phyloP scores from a whole-genome alignment of 2,888 invertebrate species.

The Platypus cylindrus region DNA sequence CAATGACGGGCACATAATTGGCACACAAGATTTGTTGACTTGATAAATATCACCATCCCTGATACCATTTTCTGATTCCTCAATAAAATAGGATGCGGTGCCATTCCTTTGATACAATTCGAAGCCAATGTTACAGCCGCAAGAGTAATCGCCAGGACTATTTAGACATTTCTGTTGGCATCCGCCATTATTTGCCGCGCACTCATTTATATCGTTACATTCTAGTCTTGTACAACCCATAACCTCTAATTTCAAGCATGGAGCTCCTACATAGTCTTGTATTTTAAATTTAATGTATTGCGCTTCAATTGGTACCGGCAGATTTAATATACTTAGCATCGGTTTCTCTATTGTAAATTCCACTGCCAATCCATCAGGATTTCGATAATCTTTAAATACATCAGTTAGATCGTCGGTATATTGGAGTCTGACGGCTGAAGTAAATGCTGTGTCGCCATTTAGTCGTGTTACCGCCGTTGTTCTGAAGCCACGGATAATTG shows the following conservation, averaged over 20 bases:
- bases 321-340: constrained; percentile 77
- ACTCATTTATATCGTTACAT: constrained; percentile 82
- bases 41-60: constrained; percentile 81
- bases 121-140: constrained; percentile 83
- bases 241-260: constrained; percentile 78
- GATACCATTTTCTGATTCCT: constrained; percentile 71
- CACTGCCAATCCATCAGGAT: constrained; percentile 84
- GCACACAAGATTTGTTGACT: constrained; percentile 87
- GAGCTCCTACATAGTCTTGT: constrained; percentile 70
- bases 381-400: constrained; percentile 79
- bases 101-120: constrained; percentile 80
- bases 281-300: constrained; percentile 77
- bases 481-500: constrained; percentile 78
- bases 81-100: constrained; percentile 76
- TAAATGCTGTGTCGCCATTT: constrained; percentile 76
- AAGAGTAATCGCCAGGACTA: constrained; percentile 76
- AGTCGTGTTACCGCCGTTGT: constrained; percentile 77
- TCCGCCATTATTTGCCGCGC: constrained; percentile 73
- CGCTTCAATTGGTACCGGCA: constrained; percentile 85
- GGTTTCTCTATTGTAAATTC: constrained; percentile 85
- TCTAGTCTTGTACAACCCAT: constrained; percentile 88
- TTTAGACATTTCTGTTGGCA: constrained; percentile 91
- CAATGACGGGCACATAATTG: constrained; percentile 74
- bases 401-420: constrained; percentile 84
- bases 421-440: constrained; percentile 78